phyloP scores from a whole-genome alignment of 2,888 invertebrate genomes.

The Entomobrya multifasciata region DNA sequence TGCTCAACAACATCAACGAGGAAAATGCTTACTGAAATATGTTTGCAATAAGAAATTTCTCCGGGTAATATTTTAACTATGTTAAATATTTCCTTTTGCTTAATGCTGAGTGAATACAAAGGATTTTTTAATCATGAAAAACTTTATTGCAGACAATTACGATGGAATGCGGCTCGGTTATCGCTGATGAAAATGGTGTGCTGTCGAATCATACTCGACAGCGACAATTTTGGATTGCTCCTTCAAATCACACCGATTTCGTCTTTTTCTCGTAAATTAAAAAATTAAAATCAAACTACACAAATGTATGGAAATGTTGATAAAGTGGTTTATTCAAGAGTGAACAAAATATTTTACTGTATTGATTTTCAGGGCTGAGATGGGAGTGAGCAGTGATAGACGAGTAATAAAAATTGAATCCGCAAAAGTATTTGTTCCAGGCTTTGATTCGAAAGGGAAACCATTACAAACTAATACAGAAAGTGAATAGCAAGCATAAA shows the following conservation, averaged over 20 bases:
- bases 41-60: conserved; percentile 30
- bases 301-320: no score
- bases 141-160: conserved; percentile 45
- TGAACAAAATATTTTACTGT: no score
- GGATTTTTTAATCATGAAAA: background rate
- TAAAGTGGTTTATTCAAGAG: no score
- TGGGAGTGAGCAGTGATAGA: conserved; percentile 15
- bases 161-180: conserved; percentile 60
- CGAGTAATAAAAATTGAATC: conserved; percentile 49
- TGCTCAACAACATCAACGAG: conserved; percentile 51
- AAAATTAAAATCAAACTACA: no score
- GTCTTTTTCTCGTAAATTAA: conserved; percentile 66
- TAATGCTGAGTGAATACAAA: no score
- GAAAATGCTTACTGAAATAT: conserved; percentile 69
- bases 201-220: conserved; percentile 35
- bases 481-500: no score
- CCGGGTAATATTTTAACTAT: no score
- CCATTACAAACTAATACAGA: no score
- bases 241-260: conserved; percentile 44
- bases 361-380: conserved; percentile 25
- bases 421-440: conserved; percentile 19
- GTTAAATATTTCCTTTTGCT: no score
- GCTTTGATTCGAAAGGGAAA: no score
- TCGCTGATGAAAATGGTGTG: conserved; percentile 29
- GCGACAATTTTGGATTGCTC: conserved; percentile 58